phyloP scores from a whole-genome alignment of 2,113 vertebrate genomes.

The Albula goreensis region DNA sequence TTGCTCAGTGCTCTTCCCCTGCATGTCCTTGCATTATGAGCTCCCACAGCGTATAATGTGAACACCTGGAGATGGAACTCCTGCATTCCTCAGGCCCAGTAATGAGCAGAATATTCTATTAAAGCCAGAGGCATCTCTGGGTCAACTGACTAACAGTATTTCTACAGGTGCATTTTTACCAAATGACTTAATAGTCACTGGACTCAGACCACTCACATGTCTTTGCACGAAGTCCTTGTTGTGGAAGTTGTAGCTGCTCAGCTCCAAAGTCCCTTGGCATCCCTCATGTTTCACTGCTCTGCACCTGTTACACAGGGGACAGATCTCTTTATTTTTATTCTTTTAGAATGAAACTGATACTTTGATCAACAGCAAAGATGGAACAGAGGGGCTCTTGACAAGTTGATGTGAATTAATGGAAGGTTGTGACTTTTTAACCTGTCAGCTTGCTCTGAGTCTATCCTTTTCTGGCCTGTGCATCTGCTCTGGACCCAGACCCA shows the following conservation, averaged over 20 bases:
- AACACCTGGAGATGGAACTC: no score
- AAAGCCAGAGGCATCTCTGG: no score
- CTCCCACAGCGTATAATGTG: no score
- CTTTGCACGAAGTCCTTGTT: neutral
- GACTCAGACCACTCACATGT: neutral
- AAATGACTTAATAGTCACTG: neutral
- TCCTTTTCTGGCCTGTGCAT: no score
- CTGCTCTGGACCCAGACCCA: no score
- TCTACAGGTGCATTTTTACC: neutral
- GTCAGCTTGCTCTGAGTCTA: no score
- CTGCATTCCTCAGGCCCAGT: no score
- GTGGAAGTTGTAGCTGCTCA: neutral
- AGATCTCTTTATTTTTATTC: conserved; percentile 17
- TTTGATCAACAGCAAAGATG: neutral
- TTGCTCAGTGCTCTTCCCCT: no score
- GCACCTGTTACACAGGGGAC: conserved; percentile 9
- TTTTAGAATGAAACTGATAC: neutral
- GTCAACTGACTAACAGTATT: neutral
- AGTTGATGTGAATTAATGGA: conserved; percentile 9
- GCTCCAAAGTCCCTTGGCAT: neutral
- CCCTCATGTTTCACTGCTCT: neutral
- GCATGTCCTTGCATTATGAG: no score
- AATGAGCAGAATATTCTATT: no score
- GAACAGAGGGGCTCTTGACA: neutral
- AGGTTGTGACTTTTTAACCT: neutral